Evolutionary conservation across 2,797 vertebrate species (phyloP).

Genomic region (Semaprochilodus insignis): DNA sequence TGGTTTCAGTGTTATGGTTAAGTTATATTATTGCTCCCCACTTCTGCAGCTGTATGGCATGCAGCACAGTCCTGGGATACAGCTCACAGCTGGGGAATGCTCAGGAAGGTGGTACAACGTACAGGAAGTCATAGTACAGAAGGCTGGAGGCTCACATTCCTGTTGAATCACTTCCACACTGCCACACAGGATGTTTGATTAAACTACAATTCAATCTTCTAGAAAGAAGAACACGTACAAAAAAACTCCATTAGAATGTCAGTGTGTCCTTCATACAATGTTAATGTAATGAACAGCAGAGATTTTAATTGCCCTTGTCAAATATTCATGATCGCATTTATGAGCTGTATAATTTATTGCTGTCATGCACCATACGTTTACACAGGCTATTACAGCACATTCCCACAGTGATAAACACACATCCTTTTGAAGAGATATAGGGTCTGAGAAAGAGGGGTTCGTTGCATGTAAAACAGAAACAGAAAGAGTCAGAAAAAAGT

Average conservation of each 20-base stretch:
- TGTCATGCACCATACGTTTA: constrained; percentile 13
- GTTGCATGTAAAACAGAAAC: background rate
- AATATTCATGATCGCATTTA: constrained; percentile 31
- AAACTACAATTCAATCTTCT: background rate
- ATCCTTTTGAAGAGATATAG: background rate
- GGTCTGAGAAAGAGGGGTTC: background rate
- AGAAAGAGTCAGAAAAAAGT: too few relatives aligned
- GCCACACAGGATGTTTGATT: constrained; percentile 4
- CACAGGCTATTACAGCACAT: constrained; percentile 10
- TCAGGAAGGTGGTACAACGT: constrained; percentile 11
- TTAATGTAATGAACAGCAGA: background rate
- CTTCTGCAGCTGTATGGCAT: background rate
- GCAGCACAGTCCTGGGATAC: background rate
- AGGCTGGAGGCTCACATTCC: constrained; percentile 5
- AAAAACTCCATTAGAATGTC: background rate
- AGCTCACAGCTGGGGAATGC: background rate
- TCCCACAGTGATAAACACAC: constrained; percentile 1
- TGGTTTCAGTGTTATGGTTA: too few relatives aligned
- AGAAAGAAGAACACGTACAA: background rate
- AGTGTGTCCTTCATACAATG: constrained; percentile 14
- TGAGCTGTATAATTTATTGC: constrained; percentile 30
- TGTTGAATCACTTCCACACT: background rate
- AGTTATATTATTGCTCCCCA: background rate
- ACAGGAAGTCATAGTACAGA: background rate
- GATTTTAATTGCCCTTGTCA: constrained; percentile 35